Evolutionary conservation across 2,888 invertebrate genomes (phyloP).

Genomic region (Allacma fusca): DNA sequence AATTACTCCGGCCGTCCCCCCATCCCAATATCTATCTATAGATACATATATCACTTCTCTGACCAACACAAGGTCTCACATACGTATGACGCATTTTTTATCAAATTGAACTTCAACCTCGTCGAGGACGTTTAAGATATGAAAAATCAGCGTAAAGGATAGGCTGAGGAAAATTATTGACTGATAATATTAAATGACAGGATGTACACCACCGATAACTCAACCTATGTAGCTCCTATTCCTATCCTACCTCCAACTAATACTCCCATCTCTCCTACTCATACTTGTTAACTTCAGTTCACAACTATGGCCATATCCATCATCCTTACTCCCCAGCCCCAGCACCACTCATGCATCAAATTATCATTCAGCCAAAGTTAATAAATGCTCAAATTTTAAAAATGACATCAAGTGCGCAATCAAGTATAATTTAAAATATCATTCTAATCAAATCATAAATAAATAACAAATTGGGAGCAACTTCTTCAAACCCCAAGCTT

Average conservation of each 20-base stretch:
- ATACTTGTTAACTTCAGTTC: not conserved
- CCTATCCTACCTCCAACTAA: not conserved
- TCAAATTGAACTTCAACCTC: conserved; percentile 24
- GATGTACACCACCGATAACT: not conserved
- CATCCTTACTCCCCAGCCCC: not conserved
- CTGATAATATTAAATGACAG: conserved; percentile 16
- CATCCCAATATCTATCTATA: no score
- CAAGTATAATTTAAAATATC: not conserved
- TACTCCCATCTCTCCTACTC: no score
- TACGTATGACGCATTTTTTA: not conserved
- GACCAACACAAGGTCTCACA: not conserved
- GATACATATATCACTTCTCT: not conserved
- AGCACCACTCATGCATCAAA: not conserved
- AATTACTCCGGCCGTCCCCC: no score
- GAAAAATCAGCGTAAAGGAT: conserved; percentile 8
- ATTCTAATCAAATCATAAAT: not conserved
- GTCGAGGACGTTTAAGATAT: conserved; percentile 11
- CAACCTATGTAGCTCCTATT: not conserved
- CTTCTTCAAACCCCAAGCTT: no score
- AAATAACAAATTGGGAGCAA: not conserved
- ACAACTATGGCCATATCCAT: not conserved
- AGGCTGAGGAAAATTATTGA: conserved; percentile 19
- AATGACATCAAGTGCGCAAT: not conserved
- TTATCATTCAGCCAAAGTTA: not conserved
- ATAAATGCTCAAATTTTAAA: not conserved